Conservation (phyloP, 2,797 vertebrate species). For the Oreortyx pictus region DNA sequence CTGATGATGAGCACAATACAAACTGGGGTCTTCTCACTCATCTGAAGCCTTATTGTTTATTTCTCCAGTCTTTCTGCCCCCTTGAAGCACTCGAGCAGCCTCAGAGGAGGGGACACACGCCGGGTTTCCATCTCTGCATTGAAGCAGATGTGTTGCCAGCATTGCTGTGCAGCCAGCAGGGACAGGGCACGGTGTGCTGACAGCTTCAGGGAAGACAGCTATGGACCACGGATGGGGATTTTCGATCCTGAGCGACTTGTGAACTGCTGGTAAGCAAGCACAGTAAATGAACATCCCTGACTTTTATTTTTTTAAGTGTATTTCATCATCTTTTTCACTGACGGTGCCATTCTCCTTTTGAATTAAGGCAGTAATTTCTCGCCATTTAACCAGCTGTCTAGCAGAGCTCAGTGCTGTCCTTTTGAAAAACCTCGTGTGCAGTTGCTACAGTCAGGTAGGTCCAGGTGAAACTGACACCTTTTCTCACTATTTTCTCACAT, state of each 20-base stretch:
- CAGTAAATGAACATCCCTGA: background rate
- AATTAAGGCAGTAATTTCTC: background rate
- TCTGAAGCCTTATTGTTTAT: background rate
- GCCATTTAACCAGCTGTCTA: background rate
- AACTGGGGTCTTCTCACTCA: background rate
- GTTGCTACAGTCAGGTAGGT: background rate
- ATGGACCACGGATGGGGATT: background rate
- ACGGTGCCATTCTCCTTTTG: background rate
- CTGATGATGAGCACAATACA: background rate
- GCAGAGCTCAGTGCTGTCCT: background rate
- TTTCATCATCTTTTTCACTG: background rate
- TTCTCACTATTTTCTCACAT: background rate
- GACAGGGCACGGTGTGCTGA: background rate
- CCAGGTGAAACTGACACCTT: background rate
- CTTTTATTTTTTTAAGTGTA: background rate
- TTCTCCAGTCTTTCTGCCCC: background rate
- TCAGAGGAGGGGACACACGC: background rate
- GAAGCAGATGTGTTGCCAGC: background rate
- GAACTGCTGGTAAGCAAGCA: background rate
- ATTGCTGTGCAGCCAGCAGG: background rate
- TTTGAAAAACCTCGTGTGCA: background rate
- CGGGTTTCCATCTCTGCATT: background rate
- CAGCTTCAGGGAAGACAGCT: background rate
- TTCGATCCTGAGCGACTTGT: background rate
- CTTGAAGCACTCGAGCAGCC: background rate